Percentiles rank a stretch among this genome's conserved stretches.
Evolutionary conservation across 2,113 vertebrate species (phyloP).

Genomic region (Cryptoleucopteryx plumbea): DNA sequence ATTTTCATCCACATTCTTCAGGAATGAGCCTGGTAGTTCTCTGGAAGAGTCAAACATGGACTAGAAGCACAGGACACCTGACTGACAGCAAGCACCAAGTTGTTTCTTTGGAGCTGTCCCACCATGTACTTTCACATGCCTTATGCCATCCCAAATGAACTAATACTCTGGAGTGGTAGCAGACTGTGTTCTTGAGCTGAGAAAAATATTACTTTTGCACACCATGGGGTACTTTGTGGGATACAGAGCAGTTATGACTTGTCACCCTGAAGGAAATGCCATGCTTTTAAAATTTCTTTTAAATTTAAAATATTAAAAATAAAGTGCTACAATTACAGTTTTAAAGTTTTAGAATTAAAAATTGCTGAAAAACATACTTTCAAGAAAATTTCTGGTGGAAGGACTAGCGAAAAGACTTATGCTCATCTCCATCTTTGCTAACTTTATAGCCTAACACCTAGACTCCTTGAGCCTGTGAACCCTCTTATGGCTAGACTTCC

Average conservation of each 20-base stretch:
- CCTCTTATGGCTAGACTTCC: neutral
- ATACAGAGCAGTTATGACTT: rapidly evolving
- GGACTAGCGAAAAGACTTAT: neutral
- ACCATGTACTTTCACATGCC: neutral
- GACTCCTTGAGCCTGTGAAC: neutral
- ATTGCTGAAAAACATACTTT: neutral
- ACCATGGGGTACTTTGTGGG: neutral
- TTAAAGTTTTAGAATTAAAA: neutral
- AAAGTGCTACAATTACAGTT: neutral
- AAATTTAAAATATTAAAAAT: neutral
- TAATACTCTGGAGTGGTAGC: too few species aligned
- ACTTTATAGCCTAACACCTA: neutral
- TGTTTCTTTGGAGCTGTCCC: neutral
- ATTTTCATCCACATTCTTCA: neutral
- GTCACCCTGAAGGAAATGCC: neutral
- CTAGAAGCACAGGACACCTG: neutral
- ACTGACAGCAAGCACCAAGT: neutral
- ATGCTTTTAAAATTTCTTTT: too few species aligned
- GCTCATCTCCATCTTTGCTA: neutral
- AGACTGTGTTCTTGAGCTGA: neutral
- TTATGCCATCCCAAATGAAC: neutral
- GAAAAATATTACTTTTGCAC: neutral
- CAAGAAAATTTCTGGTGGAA: neutral
- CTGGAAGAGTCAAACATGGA: neutral
- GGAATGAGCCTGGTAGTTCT: neutral